Evolutionary conservation across 2,888 invertebrate species (phyloP).

Genomic region (Amiota mariae): DNA sequence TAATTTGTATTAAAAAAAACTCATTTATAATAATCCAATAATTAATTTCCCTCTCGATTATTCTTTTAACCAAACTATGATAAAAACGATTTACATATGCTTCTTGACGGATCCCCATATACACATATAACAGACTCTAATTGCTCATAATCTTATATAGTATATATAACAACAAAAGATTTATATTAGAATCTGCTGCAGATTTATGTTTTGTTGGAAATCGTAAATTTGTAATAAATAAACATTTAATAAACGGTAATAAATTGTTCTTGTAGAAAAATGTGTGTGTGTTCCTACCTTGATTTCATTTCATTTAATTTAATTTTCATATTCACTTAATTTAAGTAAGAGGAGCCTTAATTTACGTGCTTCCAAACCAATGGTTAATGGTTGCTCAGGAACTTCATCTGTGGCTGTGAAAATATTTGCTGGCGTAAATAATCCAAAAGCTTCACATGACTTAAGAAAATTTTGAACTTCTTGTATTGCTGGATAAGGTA

Average conservation of each 20-base stretch:
- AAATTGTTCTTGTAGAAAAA: slow-evolving; percentile 1
- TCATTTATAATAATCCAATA: no score
- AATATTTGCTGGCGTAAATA: slow-evolving; percentile 71
- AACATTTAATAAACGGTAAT: neutral
- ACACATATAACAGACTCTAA: no score
- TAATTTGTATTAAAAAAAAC: no score
- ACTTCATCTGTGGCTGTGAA: slow-evolving; percentile 66
- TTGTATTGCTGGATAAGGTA: slow-evolving; percentile 85
- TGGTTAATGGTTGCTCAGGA: slow-evolving; percentile 69
- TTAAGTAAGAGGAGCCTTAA: slow-evolving; percentile 69
- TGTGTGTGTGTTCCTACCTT: neutral
- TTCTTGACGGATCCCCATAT: no score
- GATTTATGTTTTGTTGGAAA: no score
- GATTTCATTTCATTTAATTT: neutral
- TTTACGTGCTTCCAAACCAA: slow-evolving; percentile 72
- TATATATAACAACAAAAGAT: no score
- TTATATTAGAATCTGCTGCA: no score
- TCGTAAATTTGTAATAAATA: no score
- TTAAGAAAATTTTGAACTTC: slow-evolving; percentile 90
- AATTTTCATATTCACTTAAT: slow-evolving; percentile 71
- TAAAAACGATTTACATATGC: no score
- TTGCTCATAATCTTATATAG: no score
- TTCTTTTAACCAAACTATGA: no score
- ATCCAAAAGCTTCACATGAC: slow-evolving; percentile 81
- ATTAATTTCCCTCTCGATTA: no score